Conservation (phyloP, 2,888 invertebrate genomes). For the Amiota communis region DNA sequence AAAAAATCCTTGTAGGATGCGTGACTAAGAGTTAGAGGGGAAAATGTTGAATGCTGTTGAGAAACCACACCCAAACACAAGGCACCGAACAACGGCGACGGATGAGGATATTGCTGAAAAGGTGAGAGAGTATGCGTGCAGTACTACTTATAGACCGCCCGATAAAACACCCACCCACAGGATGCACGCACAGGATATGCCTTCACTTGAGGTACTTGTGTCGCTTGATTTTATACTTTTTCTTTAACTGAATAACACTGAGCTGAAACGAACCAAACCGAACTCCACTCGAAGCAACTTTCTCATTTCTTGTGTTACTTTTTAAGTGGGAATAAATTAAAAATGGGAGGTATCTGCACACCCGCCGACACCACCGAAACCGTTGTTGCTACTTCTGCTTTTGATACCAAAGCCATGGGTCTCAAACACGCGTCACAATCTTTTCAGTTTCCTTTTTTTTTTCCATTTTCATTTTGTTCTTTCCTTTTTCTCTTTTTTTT, state of each 20-base stretch:
- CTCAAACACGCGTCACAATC: constrained; percentile 49
- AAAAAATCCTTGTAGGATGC: background rate
- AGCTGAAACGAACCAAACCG: background rate
- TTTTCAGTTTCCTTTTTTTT: constrained; percentile 28
- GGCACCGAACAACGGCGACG: constrained; percentile 36
- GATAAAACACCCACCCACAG: constrained; percentile 63
- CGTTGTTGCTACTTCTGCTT: constrained; percentile 19
- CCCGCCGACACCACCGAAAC: constrained; percentile 38
- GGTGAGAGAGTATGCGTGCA: constrained; percentile 30
- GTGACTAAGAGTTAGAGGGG: no score
- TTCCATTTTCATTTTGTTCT: no score
- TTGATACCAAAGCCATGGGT: constrained; percentile 31
- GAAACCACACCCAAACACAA: constrained; percentile 6
- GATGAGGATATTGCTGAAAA: constrained; percentile 52
- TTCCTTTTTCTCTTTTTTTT: constrained; percentile 20
- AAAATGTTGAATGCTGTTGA: background rate
- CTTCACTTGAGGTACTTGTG: background rate
- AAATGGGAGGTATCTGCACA: constrained; percentile 67
- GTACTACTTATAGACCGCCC: constrained; percentile 35
- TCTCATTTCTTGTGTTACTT: constrained; percentile 45
- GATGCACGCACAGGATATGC: constrained; percentile 64
- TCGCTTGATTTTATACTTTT: constrained; percentile 38
- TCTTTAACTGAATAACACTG: constrained; percentile 25
- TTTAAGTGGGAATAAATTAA: constrained; percentile 71
- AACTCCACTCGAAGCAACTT: constrained; percentile 16